A percentile compares a stretch with the other conserved stretches of the same genome.
These are phyloP conservation scores for Macaca nemestrina DNA, from an alignment of 2,113 vertebrate species.

Conservation along the genomic window DNA sequence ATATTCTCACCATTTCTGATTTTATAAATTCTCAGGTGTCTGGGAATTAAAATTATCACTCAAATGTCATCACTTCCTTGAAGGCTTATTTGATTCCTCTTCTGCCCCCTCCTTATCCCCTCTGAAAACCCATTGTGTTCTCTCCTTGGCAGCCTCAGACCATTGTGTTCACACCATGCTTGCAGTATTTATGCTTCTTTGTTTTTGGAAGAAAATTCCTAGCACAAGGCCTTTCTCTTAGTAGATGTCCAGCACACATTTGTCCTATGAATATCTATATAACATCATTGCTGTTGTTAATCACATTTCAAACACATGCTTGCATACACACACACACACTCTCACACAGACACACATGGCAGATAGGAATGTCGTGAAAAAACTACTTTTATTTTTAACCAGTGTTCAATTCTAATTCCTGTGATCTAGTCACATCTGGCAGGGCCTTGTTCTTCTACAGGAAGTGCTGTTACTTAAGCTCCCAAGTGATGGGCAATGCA, in stretches of 20 bases:
- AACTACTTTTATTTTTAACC: neutral
- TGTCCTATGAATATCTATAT: neutral
- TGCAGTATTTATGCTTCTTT: neutral
- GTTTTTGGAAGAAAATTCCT: neutral
- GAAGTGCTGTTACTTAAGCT: neutral
- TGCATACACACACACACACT: neutral
- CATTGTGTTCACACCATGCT: neutral
- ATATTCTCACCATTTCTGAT: neutral
- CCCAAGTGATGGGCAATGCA: neutral
- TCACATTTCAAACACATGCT: neutral
- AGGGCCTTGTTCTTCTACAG: neutral
- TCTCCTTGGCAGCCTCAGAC: neutral
- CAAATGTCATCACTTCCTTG: neutral
- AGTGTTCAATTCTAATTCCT: neutral
- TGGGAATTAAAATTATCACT: neutral
- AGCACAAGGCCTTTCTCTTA: neutral
- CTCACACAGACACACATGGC: neutral
- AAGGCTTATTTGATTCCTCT: neutral
- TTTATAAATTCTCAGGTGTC: neutral
- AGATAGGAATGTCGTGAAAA: neutral
- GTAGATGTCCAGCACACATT: neutral
- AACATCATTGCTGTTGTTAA: neutral
- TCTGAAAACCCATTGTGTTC: neutral
- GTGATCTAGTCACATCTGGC: neutral
- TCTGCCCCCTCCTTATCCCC: accelerated